phyloP scores from a whole-genome alignment of 2,113 vertebrate species.

The Azemiops feae region DNA sequence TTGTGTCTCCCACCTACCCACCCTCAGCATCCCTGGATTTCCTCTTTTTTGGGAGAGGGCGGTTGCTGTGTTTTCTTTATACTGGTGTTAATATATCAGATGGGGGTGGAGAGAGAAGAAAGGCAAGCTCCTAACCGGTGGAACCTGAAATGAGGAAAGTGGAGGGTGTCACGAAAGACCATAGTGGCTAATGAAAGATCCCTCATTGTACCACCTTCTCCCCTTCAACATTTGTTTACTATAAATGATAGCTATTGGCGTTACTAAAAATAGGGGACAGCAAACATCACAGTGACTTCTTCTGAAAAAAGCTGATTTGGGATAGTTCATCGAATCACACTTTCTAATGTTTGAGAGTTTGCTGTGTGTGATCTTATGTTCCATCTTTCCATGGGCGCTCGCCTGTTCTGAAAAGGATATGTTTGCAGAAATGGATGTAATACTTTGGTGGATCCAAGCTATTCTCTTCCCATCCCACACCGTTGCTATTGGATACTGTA shows the following conservation, averaged over 20 bases:
- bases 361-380: background rate
- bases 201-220: background rate
- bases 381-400: background rate
- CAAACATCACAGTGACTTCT: background rate
- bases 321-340: background rate
- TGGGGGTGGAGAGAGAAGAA: background rate
- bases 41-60: background rate
- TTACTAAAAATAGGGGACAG: background rate
- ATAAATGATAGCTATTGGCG: background rate
- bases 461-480: background rate
- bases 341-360: background rate
- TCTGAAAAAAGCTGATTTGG: background rate
- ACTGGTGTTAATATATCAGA: background rate
- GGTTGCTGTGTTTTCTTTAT: background rate
- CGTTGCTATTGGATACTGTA: background rate
- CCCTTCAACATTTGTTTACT: background rate
- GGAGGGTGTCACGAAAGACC: background rate
- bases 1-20: background rate
- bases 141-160: background rate
- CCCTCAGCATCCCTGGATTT: background rate
- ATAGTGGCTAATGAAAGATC: background rate
- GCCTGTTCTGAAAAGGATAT: background rate
- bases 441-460: background rate
- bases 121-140: background rate
- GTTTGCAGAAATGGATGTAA: background rate